Conservation (phyloP, 2,888 invertebrate species). For the Tiliacea aurago region DNA sequence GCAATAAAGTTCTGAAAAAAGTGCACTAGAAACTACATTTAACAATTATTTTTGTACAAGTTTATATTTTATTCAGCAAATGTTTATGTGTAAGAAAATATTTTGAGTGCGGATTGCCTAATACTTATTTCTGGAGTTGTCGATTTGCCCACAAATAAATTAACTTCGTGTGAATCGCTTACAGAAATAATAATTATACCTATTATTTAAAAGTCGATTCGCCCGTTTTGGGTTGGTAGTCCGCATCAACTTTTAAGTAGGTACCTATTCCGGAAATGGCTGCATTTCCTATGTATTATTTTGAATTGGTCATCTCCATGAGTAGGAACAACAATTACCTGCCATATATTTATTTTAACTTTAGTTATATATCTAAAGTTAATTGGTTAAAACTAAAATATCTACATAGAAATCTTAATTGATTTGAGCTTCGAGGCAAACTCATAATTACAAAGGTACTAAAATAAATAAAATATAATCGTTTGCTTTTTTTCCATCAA, state of each 20-base stretch:
- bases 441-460: neutral
- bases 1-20: no score
- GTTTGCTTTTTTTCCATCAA: neutral
- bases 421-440: neutral
- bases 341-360: neutral
- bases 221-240: no score
- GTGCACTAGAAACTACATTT: no score
- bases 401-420: neutral
- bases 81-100: no score
- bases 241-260: neutral
- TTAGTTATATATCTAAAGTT: neutral
- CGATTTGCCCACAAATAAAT: no score
- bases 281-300: neutral
- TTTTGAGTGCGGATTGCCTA: no score
- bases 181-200: no score
- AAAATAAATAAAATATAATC: neutral
- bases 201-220: no score
- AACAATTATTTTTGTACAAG: no score
- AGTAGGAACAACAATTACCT: neutral
- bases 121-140: no score
- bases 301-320: neutral
- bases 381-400: slow-evolving; percentile 1
- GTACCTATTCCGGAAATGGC: neutral
- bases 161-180: no score
- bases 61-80: no score